These are phyloP conservation scores for Dicerorhinus sumatrensis DNA, from an alignment of 2,113 vertebrate species.

Conservation along the genomic window DNA sequence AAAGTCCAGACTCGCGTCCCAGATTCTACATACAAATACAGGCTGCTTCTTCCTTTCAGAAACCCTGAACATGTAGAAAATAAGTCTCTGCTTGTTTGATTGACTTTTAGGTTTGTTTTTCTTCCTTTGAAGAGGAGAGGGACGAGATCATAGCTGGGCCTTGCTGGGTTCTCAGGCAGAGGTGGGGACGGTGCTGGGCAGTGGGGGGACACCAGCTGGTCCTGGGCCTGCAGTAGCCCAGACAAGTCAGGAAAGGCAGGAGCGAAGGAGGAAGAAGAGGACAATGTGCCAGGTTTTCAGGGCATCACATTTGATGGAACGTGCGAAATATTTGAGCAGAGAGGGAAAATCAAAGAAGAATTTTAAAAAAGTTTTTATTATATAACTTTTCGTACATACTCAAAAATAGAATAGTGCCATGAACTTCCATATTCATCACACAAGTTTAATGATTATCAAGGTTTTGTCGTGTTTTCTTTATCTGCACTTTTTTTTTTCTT, in stretches of 20 bases:
- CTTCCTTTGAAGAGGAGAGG: background rate
- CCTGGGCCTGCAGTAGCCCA: background rate
- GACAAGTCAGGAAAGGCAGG: background rate
- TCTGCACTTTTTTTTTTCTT: background rate
- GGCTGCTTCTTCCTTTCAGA: background rate
- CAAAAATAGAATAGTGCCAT: background rate
- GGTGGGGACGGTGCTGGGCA: accelerated
- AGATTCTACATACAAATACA: background rate
- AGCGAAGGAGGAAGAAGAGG: background rate
- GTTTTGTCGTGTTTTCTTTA: background rate
- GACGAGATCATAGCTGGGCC: background rate
- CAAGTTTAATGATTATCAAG: background rate
- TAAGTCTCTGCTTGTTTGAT: background rate
- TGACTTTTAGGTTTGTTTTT: background rate
- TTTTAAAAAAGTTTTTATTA: background rate
- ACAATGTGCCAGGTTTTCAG: background rate
- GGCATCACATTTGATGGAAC: background rate
- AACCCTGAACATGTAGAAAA: background rate
- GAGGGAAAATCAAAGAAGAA: background rate
- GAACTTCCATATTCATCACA: background rate
- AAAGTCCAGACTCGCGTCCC: background rate
- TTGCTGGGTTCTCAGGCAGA: background rate
- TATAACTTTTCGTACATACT: background rate
- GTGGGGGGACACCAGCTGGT: background rate
- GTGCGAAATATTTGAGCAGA: background rate